Evolutionary conservation across 1,140 invertebrate species (phyloP).

Genomic region (Catajapyx aquilonaris): DNA sequence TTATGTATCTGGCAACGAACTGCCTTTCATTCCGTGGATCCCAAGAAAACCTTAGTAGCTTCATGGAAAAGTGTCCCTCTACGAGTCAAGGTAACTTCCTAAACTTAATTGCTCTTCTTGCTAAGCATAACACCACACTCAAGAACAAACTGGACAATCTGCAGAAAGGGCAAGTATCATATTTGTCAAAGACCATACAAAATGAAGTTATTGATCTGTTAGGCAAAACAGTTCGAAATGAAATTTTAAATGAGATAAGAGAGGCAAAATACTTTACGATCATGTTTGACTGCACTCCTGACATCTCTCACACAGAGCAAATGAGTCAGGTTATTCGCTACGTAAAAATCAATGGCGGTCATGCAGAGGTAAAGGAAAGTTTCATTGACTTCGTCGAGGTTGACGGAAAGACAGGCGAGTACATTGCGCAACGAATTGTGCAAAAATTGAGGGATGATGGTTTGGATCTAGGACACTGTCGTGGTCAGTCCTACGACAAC

Average conservation of each 20-base stretch:
- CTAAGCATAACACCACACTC: neutral
- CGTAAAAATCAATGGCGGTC: slow-evolving; percentile 3
- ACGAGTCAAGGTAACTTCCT: neutral
- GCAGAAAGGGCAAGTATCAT: neutral
- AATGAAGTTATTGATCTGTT: slow-evolving; percentile 1
- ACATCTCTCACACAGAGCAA: slow-evolving; percentile 8
- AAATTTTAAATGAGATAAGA: neutral
- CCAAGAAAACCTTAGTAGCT: too few species aligned
- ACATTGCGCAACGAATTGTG: slow-evolving; percentile 8
- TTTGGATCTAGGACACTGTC: slow-evolving; percentile 9
- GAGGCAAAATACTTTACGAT: slow-evolving; percentile 9
- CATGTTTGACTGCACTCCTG: slow-evolving; percentile 10
- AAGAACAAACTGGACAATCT: neutral
- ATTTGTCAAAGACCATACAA: slow-evolving; percentile 1
- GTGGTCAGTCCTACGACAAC: slow-evolving; percentile 13
- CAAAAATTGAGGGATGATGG: slow-evolving; percentile 8
- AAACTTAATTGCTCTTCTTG: neutral
- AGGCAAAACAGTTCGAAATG: neutral
- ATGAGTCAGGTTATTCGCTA: slow-evolving; percentile 8
- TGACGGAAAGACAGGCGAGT: slow-evolving; percentile 7
- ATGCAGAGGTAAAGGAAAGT: slow-evolving; percentile 6
- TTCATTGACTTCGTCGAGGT: slow-evolving; percentile 10
- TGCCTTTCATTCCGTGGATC: slow-evolving; percentile 1
- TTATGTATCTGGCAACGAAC: neutral
- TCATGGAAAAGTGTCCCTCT: slow-evolving; percentile 1